A percentile compares a stretch with the other conserved stretches of the same genome.
Conservation (phyloP, 2,113 vertebrate genomes). For the Perca flavescens region DNA sequence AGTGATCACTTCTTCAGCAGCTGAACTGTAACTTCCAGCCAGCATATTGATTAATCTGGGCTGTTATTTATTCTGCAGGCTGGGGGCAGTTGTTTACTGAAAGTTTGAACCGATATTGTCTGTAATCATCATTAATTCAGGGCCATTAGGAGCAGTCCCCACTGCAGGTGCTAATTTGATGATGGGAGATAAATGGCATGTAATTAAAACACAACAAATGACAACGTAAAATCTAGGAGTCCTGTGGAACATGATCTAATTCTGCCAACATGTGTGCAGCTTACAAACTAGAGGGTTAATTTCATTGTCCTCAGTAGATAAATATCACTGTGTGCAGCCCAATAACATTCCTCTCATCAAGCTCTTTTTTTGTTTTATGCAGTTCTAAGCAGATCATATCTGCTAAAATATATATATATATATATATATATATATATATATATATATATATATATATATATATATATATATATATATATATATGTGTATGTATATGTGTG, state of each 20-base stretch:
- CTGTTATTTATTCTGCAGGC: constrained; percentile 61
- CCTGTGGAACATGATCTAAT: constrained; percentile 50
- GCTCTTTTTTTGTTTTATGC: neutral
- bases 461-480: too few relatives aligned
- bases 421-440: too few relatives aligned
- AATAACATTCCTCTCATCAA: constrained; percentile 11
- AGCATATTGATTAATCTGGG: constrained; percentile 55
- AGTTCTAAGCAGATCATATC: constrained; percentile 18
- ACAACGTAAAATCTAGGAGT: constrained; percentile 50
- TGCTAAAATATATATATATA: neutral
- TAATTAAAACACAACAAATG: constrained; percentile 79
- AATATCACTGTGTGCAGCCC: constrained; percentile 13
- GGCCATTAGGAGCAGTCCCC: constrained; percentile 63
- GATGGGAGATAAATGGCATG: constrained; percentile 60
- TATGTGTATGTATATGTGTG: neutral
- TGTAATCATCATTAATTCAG: constrained; percentile 77
- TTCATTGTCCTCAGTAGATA: constrained; percentile 18
- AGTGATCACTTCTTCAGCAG: constrained; percentile 40
- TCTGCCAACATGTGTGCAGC: constrained; percentile 15
- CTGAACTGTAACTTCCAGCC: constrained; percentile 44
- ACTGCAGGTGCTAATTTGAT: constrained; percentile 70
- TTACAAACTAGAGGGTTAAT: constrained; percentile 18
- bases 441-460: too few relatives aligned
- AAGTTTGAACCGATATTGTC: constrained; percentile 74
- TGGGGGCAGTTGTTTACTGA: constrained; percentile 64